phyloP scores from a whole-genome alignment of 1,140 invertebrate genomes.

The Drosophila seguyi region DNA sequence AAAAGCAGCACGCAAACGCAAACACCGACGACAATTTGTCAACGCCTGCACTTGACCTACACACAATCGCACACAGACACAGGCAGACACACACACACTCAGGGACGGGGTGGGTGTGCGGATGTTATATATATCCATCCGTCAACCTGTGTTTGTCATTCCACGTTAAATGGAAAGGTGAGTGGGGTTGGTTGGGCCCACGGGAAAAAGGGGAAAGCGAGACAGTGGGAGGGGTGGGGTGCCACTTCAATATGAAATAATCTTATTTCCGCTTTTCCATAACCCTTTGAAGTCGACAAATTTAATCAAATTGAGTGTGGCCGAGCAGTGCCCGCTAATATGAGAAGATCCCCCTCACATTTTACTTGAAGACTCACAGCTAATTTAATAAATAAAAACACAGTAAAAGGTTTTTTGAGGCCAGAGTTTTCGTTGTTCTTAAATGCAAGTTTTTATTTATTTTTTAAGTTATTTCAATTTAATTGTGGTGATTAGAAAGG shows the following conservation, averaged over 20 bases:
- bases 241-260: constrained; percentile 9
- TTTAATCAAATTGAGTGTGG: constrained; percentile 62
- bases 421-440: not conserved
- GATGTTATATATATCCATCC: constrained; percentile 6
- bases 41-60: constrained; percentile 75
- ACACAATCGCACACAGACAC: constrained; percentile 17
- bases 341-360: constrained; percentile 3
- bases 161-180: constrained; percentile 8
- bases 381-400: constrained; percentile 7
- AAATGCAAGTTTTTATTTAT: not conserved
- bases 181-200: not conserved
- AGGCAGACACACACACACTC: constrained; percentile 1
- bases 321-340: constrained; percentile 25
- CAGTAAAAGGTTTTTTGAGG: not conserved
- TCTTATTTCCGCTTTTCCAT: constrained; percentile 7
- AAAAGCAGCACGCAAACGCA: constrained; percentile 43
- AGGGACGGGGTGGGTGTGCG: not conserved
- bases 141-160: constrained; percentile 9
- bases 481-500: not conserved
- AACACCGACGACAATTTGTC: constrained; percentile 71
- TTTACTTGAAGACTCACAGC: not conserved
- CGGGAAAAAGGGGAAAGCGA: not conserved
- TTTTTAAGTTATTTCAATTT: too few species aligned
- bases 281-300: constrained; percentile 17
- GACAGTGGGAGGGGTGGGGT: too few species aligned